phyloP scores from a whole-genome alignment of 2,113 vertebrate species.

The Apaloderma vittatum region DNA sequence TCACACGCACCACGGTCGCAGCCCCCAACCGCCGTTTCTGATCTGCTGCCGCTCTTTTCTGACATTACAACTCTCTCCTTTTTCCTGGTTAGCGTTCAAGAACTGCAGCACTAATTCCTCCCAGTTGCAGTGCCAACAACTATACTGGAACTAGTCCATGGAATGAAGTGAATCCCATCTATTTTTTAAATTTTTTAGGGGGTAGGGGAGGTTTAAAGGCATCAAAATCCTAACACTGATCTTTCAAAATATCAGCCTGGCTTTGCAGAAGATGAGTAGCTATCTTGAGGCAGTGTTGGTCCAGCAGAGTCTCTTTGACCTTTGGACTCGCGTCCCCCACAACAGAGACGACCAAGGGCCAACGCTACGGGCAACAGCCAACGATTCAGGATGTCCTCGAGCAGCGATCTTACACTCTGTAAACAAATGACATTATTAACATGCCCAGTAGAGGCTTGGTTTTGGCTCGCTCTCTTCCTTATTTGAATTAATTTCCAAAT shows the following conservation, averaged over 20 bases:
- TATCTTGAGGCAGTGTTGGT: slow-evolving; percentile 49
- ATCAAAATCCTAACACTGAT: slow-evolving; percentile 27
- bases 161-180: slow-evolving; percentile 26
- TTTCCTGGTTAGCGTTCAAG: neutral
- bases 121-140: neutral
- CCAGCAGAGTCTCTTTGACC: slow-evolving; percentile 45
- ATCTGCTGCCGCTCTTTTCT: neutral
- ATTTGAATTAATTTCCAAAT: slow-evolving; percentile 75
- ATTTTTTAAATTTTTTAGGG: too few relatives aligned
- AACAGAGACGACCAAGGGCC: slow-evolving; percentile 40
- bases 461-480: slow-evolving; percentile 48
- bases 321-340: slow-evolving; percentile 29
- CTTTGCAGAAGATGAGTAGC: slow-evolving; percentile 39
- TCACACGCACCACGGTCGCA: accelerated
- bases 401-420: slow-evolving; percentile 45
- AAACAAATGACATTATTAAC: slow-evolving; percentile 75
- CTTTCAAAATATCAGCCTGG: slow-evolving; percentile 36
- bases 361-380: slow-evolving; percentile 24
- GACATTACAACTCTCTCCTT: neutral
- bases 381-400: slow-evolving; percentile 57
- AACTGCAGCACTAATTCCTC: neutral
- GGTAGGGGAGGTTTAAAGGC: neutral
- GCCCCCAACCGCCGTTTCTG: neutral
- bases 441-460: slow-evolving; percentile 65
- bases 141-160: neutral